A percentile compares a stretch with the other conserved stretches of the same genome.
Evolutionary conservation across 2,797 vertebrate genomes (phyloP).

Genomic region (Falco biarmicus): DNA sequence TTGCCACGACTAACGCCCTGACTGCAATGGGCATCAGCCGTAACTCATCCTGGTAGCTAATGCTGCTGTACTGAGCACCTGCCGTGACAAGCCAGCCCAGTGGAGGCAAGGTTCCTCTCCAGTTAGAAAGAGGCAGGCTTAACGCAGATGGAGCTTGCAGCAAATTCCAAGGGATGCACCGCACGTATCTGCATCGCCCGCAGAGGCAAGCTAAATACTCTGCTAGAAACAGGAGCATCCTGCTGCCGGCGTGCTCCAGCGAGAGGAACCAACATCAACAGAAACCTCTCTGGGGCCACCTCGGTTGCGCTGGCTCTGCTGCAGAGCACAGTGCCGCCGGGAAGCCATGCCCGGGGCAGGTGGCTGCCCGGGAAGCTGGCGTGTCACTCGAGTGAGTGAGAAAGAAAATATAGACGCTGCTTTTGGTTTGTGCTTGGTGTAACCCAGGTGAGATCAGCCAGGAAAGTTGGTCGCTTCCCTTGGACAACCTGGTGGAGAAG

Average conservation of each 20-base stretch:
- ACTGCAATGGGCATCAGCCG: background rate
- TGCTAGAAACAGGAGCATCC: background rate
- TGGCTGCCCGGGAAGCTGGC: background rate
- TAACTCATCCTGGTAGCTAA: background rate
- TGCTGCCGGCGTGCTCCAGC: background rate
- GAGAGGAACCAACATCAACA: fast-evolving
- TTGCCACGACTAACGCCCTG: background rate
- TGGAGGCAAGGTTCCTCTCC: fast-evolving
- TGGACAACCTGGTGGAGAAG: fast-evolving
- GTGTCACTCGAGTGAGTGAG: fast-evolving
- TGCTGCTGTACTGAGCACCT: background rate
- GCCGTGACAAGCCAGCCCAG: background rate
- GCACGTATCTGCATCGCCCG: background rate
- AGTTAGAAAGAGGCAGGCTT: background rate
- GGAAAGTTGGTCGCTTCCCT: background rate
- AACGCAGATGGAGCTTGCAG: background rate
- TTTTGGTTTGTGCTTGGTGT: background rate
- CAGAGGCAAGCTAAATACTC: fast-evolving
- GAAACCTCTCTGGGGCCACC: background rate
- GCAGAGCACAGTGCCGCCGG: fast-evolving
- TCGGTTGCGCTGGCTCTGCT: fast-evolving
- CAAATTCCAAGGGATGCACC: background rate
- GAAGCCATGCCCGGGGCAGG: background rate
- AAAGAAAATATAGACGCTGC: background rate
- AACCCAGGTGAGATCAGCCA: background rate